These are phyloP conservation scores for Lepeophtheirus nordmannii DNA, from an alignment of 2,888 invertebrate species.

Conservation along the genomic window DNA sequence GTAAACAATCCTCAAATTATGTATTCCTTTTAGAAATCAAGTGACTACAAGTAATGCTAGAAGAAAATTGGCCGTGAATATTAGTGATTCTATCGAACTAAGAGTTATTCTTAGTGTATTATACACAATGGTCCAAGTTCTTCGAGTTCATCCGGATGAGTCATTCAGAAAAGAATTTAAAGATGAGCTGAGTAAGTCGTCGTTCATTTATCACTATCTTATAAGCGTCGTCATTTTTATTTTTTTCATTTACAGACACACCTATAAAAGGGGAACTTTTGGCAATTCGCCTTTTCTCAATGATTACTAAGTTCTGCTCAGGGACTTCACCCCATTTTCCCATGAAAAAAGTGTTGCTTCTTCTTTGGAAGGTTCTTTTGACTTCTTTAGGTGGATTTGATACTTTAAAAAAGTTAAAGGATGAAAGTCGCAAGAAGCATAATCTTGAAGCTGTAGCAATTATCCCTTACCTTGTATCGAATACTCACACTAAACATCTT, in stretches of 20 bases:
- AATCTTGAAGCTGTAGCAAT: not conserved
- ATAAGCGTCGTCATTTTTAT: not conserved
- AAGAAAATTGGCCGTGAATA: slow-evolving; percentile 57
- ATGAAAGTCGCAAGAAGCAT: slow-evolving; percentile 31
- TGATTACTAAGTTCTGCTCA: slow-evolving; percentile 92
- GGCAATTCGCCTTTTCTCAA: slow-evolving; percentile 72
- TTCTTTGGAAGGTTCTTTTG: slow-evolving; percentile 87
- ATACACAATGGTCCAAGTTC: slow-evolving; percentile 87
- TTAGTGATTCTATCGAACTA: slow-evolving; percentile 79
- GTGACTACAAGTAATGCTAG: slow-evolving; percentile 54
- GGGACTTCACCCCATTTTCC: slow-evolving; percentile 93
- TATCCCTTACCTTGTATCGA: slow-evolving; percentile 5
- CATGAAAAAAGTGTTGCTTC: slow-evolving; percentile 87
- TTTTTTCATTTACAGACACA: slow-evolving; percentile 31
- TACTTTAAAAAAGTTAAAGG: slow-evolving; percentile 60
- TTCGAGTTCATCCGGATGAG: slow-evolving; percentile 42
- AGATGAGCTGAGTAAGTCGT: slow-evolving; percentile 41
- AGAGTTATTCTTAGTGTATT: slow-evolving; percentile 80
- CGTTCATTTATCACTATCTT: not conserved
- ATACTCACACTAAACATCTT: slow-evolving; percentile 27
- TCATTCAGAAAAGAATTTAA: slow-evolving; percentile 43
- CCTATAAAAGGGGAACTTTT: slow-evolving; percentile 56
- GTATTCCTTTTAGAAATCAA: slow-evolving; percentile 41
- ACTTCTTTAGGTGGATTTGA: slow-evolving; percentile 81
- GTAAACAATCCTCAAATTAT: slow-evolving; percentile 16